phyloP scores from a whole-genome alignment of 2,113 vertebrate species.

The Dromiciops gliroides region DNA sequence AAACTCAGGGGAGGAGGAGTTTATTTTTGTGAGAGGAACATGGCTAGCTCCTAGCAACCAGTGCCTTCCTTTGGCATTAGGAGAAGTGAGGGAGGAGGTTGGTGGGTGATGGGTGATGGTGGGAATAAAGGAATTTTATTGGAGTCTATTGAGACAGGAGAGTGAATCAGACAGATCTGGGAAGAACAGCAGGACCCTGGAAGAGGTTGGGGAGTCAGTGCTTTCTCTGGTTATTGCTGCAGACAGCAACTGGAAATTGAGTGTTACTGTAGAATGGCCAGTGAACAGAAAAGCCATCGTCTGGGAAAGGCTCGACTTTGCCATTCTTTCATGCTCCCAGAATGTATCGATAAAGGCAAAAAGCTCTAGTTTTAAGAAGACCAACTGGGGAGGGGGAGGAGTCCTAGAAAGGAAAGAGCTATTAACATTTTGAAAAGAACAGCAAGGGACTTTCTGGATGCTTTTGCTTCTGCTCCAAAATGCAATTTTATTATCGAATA shows the following conservation, averaged over 20 bases:
- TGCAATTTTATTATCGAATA: background rate
- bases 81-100: constrained; percentile 53
- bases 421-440: background rate
- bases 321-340: background rate
- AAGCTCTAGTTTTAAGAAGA: background rate
- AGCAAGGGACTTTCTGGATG: background rate
- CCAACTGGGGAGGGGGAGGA: background rate
- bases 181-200: background rate
- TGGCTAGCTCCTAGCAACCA: constrained; percentile 60
- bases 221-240: background rate
- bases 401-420: background rate
- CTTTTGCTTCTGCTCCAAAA: background rate
- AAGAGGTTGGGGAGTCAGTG: background rate
- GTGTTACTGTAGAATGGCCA: background rate
- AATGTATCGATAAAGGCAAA: background rate
- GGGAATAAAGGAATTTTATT: constrained; percentile 34
- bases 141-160: constrained; percentile 9
- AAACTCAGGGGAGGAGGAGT: constrained; percentile 68
- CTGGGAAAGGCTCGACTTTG: background rate
- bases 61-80: constrained; percentile 4
- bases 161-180: background rate
- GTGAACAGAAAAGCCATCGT: background rate
- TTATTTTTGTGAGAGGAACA: constrained; percentile 72
- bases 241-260: background rate
- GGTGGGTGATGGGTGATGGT: constrained; percentile 33